Percentiles rank a stretch among this genome's conserved stretches.
phyloP scores from a whole-genome alignment of 2,888 invertebrate species.

The Drosophila yooni region DNA sequence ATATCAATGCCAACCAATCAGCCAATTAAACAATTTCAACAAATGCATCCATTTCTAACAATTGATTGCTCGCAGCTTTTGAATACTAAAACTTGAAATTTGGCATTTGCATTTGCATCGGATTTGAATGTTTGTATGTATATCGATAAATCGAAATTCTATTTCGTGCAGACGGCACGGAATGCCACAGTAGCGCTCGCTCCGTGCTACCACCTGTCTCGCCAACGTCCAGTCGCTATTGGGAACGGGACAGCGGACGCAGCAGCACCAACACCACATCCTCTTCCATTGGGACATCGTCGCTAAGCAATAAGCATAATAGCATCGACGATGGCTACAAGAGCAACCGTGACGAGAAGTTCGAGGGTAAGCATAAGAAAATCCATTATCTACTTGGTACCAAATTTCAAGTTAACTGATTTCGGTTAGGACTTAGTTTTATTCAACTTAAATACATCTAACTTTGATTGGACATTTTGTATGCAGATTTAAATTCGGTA shows the following conservation, averaged over 20 bases:
- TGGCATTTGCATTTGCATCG: conserved; percentile 20
- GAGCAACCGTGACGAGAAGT: conserved; percentile 78
- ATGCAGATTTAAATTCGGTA: background rate
- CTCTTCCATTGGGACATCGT: conserved; percentile 70
- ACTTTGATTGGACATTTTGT: background rate
- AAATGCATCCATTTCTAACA: conserved; percentile 47
- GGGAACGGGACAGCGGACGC: conserved; percentile 82
- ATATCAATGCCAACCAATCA: conserved; percentile 15
- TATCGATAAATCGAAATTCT: conserved; percentile 16
- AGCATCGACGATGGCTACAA: conserved; percentile 73
- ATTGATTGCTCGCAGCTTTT: conserved; percentile 56
- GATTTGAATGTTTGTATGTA: background rate
- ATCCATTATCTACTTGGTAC: background rate
- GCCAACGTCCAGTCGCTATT: conserved; percentile 82
- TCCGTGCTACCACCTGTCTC: conserved; percentile 84
- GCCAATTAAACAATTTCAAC: conserved; percentile 13
- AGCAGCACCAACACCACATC: conserved; percentile 67
- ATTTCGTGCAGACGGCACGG: conserved; percentile 66
- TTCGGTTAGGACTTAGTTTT: background rate
- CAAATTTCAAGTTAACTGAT: background rate
- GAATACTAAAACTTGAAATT: conserved; percentile 28
- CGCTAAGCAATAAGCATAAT: conserved; percentile 67
- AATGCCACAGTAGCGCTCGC: conserved; percentile 70
- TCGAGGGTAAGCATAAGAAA: conserved; percentile 77
- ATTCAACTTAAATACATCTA: background rate